Percentiles rank a stretch among this genome's conserved stretches.
These are phyloP conservation scores for Andinoacara biseriatus DNA, from an alignment of 2,113 vertebrate genomes.

Conservation along the genomic window DNA sequence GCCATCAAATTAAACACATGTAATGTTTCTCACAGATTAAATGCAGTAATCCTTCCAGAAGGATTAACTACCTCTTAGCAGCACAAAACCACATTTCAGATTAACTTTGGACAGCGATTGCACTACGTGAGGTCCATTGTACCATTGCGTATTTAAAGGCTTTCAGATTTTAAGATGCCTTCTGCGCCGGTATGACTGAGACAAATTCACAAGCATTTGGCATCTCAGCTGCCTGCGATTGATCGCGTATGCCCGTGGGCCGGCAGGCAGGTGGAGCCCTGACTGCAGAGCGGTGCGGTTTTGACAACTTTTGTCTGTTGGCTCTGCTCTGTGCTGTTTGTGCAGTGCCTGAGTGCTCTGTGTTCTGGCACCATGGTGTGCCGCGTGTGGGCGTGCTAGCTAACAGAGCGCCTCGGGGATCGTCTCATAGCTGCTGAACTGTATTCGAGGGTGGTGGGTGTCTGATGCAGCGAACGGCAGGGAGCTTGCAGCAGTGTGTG, in stretches of 20 bases:
- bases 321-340: conserved; percentile 56
- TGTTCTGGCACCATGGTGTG: conserved; percentile 68
- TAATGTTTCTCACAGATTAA: conserved; percentile 27
- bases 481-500: conserved; percentile 47
- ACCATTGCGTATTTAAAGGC: neutral
- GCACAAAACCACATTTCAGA: neutral
- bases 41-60: conserved; percentile 8
- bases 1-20: conserved; percentile 2
- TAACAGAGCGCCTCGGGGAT: conserved; percentile 67
- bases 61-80: conserved; percentile 10
- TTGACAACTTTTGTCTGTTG: conserved; percentile 65
- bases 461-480: conserved; percentile 37
- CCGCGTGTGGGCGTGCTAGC: conserved; percentile 68
- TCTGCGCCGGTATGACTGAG: neutral
- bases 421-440: conserved; percentile 54
- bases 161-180: conserved; percentile 15
- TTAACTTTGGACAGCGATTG: neutral
- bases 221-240: neutral
- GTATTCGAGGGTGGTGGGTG: conserved; percentile 24
- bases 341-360: conserved; percentile 52
- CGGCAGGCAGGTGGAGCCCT: conserved; percentile 46
- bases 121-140: neutral
- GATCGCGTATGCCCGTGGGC: conserved; percentile 35
- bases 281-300: conserved; percentile 43
- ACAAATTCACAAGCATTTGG: conserved; percentile 19